These are phyloP conservation scores for Dendrolimus pini DNA, from an alignment of 2,888 invertebrate species.

Conservation along the genomic window DNA sequence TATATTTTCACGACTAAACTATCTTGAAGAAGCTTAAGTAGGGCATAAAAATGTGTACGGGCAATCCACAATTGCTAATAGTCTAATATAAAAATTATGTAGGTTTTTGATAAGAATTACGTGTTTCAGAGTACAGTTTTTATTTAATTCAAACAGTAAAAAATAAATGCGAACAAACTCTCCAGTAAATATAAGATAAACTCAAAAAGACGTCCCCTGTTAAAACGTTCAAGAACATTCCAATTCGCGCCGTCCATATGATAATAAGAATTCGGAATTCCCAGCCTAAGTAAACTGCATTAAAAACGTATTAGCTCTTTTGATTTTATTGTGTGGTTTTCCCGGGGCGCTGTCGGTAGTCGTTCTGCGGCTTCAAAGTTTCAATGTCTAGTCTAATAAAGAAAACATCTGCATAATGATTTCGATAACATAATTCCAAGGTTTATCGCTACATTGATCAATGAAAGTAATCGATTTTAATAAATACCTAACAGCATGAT, in stretches of 20 bases:
- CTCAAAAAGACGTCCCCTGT: neutral
- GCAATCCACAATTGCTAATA: too few species aligned
- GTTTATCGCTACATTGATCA: slow-evolving; percentile 14
- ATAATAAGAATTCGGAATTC: slow-evolving; percentile 28
- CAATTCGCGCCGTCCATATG: slow-evolving; percentile 8
- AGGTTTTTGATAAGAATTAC: too few species aligned
- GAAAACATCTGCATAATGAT: slow-evolving; percentile 22
- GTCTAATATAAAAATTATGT: too few species aligned
- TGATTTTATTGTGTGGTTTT: slow-evolving; percentile 35
- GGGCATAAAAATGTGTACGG: too few species aligned
- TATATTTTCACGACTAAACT: too few species aligned
- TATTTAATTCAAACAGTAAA: too few species aligned
- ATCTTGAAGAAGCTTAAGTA: too few species aligned
- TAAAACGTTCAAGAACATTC: slow-evolving; percentile 4
- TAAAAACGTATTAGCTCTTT: slow-evolving; percentile 32
- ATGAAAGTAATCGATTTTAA: slow-evolving; percentile 29
- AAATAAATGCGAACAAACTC: too few species aligned
- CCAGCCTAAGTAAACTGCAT: slow-evolving; percentile 32
- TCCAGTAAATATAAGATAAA: too few species aligned
- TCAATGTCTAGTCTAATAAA: neutral
- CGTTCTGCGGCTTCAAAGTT: slow-evolving; percentile 10
- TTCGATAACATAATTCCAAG: slow-evolving; percentile 14
- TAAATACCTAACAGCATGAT: slow-evolving; percentile 37
- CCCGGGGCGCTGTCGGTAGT: slow-evolving; percentile 22
- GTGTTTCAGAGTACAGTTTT: too few species aligned